Evolutionary conservation across 2,797 vertebrate species (phyloP).

Genomic region (Diceros bicornis): DNA sequence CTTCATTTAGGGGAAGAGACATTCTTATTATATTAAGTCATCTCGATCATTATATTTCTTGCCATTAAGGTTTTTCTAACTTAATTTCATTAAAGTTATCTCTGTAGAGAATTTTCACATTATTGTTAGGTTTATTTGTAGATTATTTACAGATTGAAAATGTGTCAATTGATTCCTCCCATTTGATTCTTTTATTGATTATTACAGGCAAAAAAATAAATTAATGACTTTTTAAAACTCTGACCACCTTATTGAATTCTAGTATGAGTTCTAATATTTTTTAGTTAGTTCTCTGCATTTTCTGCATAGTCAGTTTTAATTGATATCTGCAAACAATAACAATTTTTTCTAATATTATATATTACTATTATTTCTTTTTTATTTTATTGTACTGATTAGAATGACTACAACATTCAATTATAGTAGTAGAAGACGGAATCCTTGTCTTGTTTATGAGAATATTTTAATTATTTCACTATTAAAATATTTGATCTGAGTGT

Average conservation of each 20-base stretch:
- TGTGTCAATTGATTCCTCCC: not conserved
- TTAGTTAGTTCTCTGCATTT: not conserved
- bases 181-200: conserved; percentile 11
- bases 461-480: conserved; percentile 45
- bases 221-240: not conserved
- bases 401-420: not conserved
- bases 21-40: not conserved
- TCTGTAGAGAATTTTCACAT: not conserved
- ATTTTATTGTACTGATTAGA: not conserved
- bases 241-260: not conserved
- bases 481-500: not conserved
- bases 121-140: not conserved
- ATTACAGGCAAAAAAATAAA: not conserved
- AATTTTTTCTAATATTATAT: not conserved
- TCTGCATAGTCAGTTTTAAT: not conserved
- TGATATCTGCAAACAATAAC: not conserved
- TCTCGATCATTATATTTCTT: not conserved
- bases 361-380: not conserved
- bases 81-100: not conserved
- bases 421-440: not conserved
- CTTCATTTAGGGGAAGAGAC: not conserved
- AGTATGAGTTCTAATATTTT: not conserved
- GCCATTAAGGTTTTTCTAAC: not conserved
- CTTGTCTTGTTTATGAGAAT: not conserved
- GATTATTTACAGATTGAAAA: not conserved